These are phyloP conservation scores for Peromyscus maniculatus DNA, from an alignment of 2,113 vertebrate genomes.

Conservation along the genomic window DNA sequence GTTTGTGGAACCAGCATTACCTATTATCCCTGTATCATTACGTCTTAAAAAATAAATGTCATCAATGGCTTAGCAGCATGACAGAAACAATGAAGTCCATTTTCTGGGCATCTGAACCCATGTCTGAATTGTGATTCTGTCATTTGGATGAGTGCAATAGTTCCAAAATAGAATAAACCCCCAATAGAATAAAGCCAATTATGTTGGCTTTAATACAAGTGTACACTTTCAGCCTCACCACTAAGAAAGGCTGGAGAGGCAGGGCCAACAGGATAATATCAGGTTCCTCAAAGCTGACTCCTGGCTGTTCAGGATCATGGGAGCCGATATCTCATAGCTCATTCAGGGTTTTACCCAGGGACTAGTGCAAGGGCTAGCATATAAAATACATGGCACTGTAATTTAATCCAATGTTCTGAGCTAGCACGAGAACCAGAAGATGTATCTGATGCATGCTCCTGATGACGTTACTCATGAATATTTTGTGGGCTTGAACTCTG, in stretches of 20 bases:
- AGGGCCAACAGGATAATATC: neutral
- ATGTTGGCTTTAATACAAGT: conserved; percentile 40
- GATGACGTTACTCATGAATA: neutral
- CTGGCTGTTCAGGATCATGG: neutral
- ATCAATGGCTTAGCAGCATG: conserved; percentile 77
- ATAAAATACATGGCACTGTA: conserved; percentile 46
- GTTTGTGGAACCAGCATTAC: conserved; percentile 79
- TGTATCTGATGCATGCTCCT: neutral
- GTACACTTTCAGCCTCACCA: neutral
- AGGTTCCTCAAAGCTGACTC: neutral
- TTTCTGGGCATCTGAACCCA: conserved; percentile 21
- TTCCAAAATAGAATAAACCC: conserved; percentile 41
- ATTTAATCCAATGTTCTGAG: conserved; percentile 14
- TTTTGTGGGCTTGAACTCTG: neutral
- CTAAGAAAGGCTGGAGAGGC: neutral
- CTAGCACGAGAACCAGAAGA: neutral
- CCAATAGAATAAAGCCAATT: conserved; percentile 43
- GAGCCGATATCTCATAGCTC: neutral
- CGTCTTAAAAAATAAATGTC: neutral
- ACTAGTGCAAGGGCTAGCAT: neutral
- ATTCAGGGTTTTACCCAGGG: neutral
- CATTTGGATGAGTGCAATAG: neutral
- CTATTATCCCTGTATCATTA: neutral
- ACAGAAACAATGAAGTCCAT: neutral
- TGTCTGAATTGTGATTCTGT: neutral